Evolutionary conservation across 2,113 vertebrate species (phyloP).

Genomic region (Ceratotherium simum): DNA sequence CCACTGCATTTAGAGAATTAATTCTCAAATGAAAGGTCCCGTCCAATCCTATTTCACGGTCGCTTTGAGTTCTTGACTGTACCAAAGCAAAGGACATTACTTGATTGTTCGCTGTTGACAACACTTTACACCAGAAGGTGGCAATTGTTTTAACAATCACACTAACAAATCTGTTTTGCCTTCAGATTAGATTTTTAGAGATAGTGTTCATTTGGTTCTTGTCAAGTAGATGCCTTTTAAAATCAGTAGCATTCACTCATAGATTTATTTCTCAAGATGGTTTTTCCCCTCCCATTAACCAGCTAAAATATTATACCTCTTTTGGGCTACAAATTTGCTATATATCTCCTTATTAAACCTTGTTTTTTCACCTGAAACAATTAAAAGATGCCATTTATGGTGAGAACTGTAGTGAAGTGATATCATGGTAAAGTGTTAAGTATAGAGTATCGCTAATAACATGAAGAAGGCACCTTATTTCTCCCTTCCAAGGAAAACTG

Average conservation of each 20-base stretch:
- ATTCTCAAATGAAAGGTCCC: slow-evolving; percentile 83
- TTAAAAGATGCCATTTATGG: neutral
- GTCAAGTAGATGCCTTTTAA: slow-evolving; percentile 69
- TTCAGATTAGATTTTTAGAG: slow-evolving; percentile 74
- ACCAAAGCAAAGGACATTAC: slow-evolving; percentile 75
- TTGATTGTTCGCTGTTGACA: slow-evolving; percentile 81
- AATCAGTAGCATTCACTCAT: slow-evolving; percentile 55
- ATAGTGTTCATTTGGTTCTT: slow-evolving; percentile 59
- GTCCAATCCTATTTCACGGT: slow-evolving; percentile 83
- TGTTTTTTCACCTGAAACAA: neutral
- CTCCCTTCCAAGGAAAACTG: neutral
- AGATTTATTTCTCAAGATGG: slow-evolving; percentile 15
- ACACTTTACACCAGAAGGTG: slow-evolving; percentile 81
- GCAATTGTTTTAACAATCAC: slow-evolving; percentile 86
- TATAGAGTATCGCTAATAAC: neutral
- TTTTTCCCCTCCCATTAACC: slow-evolving; percentile 22
- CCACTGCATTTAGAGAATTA: slow-evolving; percentile 74
- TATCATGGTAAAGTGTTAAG: neutral
- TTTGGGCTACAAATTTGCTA: slow-evolving; percentile 11
- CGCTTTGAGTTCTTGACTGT: slow-evolving; percentile 80
- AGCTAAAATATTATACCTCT: slow-evolving; percentile 9
- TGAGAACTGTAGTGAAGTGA: neutral
- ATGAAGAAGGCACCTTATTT: neutral
- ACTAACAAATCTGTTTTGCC: slow-evolving; percentile 80
- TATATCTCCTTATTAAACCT: neutral